Base-by-base conservation (phyloP, 2,113 vertebrate genomes). In the Hippocampus comes region DNA sequence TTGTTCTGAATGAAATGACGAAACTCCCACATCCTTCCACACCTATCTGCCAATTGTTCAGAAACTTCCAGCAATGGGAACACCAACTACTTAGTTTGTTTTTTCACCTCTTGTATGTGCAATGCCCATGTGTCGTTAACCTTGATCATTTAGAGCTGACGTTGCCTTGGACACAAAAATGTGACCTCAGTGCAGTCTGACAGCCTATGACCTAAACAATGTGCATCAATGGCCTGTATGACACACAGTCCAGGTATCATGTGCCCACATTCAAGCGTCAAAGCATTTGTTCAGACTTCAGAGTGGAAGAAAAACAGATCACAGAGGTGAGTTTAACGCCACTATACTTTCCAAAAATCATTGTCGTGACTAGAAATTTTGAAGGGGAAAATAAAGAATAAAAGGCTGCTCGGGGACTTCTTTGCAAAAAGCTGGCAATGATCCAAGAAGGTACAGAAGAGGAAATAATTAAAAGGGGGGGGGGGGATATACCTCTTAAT, bases 251-350 rank as follows among this genome's bases (percentile, higher is more conserved):
- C 68, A 27, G 25, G n/a, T 64, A 30, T 64, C 63, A 10, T 34
- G 1, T 69, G 76, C 48, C 79, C 74, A 70, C 23, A 71, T 84
- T 82, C 69, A 87, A 86, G 83, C 76, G 74, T 81, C 63, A 48
- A 68, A 71, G 59, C 79, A 81, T 84, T 84, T 82, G 86, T 74
- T 61, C 17, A 72, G 72, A 78, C 83, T 72, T 76, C 71, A 61
- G 67, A 64, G 74, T 53, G 27, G 27, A 78, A 38, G 80, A 76
- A 65, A 74, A 70, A 74, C 34, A 63, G 74, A 84, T 79, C 70
- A 63, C 61, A 82, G 70, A 72, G 60, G 73, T 78, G 73, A 74
- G 74, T 84, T 77, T 70, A 80, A 68, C 38, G 71, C 73, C 80
- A 76, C 73, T 5, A 21, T 56, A 34, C 3, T 34, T 79, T 81